These are phyloP conservation scores for Pleuronectes platessa DNA, from an alignment of 2,113 vertebrate genomes.

Conservation along the genomic window DNA sequence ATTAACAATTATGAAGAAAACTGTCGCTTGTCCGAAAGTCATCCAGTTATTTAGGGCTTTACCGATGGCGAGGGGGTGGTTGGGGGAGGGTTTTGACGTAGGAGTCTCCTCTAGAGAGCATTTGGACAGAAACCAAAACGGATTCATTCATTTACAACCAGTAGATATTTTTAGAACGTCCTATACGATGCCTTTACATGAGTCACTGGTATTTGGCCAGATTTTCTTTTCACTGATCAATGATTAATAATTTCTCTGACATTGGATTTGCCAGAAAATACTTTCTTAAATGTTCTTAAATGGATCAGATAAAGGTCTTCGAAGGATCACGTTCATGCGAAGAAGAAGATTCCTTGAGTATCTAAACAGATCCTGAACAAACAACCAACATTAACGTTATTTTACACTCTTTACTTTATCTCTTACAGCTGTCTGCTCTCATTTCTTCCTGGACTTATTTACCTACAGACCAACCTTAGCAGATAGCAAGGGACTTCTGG, in stretches of 20 bases:
- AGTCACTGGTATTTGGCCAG: conserved; percentile 14
- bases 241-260: neutral
- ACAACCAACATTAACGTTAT: neutral
- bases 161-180: conserved; percentile 53
- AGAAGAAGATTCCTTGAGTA: neutral
- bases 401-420: conserved; percentile 17
- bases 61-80: neutral
- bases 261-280: neutral
- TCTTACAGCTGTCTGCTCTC: conserved; percentile 15
- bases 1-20: conserved; percentile 81
- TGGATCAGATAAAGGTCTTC: too few species aligned
- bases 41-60: conserved; percentile 73
- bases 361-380: neutral
- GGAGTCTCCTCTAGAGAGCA: conserved; percentile 20
- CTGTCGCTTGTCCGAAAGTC: conserved; percentile 69
- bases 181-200: conserved; percentile 22
- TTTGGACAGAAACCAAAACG: conserved; percentile 60
- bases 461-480: conserved; percentile 23
- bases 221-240: neutral
- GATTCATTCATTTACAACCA: conserved; percentile 34
- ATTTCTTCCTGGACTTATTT: conserved; percentile 21
- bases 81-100: conserved; percentile 40
- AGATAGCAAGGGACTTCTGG: conserved; percentile 64
- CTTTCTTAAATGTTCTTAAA: neutral
- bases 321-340: too few species aligned